Base-by-base conservation (phyloP, 2,797 vertebrate species). In the Acanthopagrus latus region DNA sequence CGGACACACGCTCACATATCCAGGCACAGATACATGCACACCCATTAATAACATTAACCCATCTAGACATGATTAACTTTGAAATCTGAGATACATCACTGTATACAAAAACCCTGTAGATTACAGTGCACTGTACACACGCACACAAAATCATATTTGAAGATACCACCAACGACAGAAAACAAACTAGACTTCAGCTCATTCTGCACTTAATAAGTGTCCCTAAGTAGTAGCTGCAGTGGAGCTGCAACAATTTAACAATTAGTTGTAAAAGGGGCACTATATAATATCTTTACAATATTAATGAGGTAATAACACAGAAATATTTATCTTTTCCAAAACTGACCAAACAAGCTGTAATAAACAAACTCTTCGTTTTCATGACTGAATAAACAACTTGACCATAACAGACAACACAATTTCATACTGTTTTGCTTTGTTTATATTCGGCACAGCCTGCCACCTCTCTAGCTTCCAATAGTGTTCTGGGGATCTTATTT, bases 41-140 rank as follows among this genome's bases (percentile, higher is more conserved):
- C 21, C 10, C 66, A 66, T 82, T 81, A 64, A 77, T 64, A 84
- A 76, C 64, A 75, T 72, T 56, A 76, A 80, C 76, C 68, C 29
- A 84, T 75, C 51, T 23, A 83, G 58, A 79, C 64, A 55, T 43
- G 58, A 86, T 68, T 76, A 68, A 71, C 48, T 78, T 25, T 63
- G 71, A 80, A 54, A 84, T 68, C 50, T 76, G 63, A 82, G 46
- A 81, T 48, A 59, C 65, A 44, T 6, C 57, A 21, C 52, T 80
- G 38, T 23, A 71, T 78, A 48, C 57, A 59, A 43, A 70, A 29
- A 6, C 47, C 12, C 4, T 21, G 33, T 33, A 33, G 56, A 80
- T 48, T 69, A 29, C 5, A 68, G 44, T 55, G 64, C 41, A 5
- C 33, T 38, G 51, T 20, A 23, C 66, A 51, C 60, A 52, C 56